phyloP scores from a whole-genome alignment of 1,140 invertebrate genomes.

The Chlorops oryzae region DNA sequence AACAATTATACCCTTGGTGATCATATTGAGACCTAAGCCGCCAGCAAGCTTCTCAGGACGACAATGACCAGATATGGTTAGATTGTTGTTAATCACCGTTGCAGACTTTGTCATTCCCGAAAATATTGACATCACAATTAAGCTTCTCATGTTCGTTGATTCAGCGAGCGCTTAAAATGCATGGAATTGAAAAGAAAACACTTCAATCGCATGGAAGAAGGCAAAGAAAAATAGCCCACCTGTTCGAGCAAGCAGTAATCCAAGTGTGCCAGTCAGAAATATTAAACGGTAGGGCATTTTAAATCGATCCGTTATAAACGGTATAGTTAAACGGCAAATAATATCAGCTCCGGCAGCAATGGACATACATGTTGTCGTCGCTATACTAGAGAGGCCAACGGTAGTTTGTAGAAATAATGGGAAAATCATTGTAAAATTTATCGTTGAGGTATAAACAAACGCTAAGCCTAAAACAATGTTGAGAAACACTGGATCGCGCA shows the following conservation, averaged over 20 bases:
- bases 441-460: constrained; percentile 59
- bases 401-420: constrained; percentile 61
- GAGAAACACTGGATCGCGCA: constrained; percentile 55
- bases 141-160: constrained; percentile 20
- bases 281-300: constrained; percentile 54
- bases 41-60: constrained; percentile 55
- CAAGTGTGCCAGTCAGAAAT: constrained; percentile 51
- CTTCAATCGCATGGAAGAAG: neutral
- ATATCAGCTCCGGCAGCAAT: constrained; percentile 60
- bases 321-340: constrained; percentile 57
- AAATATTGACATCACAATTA: constrained; percentile 32
- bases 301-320: constrained; percentile 58
- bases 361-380: constrained; percentile 62
- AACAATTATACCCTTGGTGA: constrained; percentile 63
- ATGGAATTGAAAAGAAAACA: neutral
- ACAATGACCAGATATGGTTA: constrained; percentile 63
- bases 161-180: constrained; percentile 21
- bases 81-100: constrained; percentile 63
- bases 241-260: constrained; percentile 27
- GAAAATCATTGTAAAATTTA: constrained; percentile 64
- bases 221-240: constrained; percentile 5
- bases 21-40: constrained; percentile 66
- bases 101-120: constrained; percentile 45
- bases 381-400: constrained; percentile 49
- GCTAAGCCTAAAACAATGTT: constrained; percentile 61